A percentile compares a stretch with the other conserved stretches of the same genome.
Conservation (phyloP, 1,140 invertebrate species). For the Campoletis sonorensis region DNA sequence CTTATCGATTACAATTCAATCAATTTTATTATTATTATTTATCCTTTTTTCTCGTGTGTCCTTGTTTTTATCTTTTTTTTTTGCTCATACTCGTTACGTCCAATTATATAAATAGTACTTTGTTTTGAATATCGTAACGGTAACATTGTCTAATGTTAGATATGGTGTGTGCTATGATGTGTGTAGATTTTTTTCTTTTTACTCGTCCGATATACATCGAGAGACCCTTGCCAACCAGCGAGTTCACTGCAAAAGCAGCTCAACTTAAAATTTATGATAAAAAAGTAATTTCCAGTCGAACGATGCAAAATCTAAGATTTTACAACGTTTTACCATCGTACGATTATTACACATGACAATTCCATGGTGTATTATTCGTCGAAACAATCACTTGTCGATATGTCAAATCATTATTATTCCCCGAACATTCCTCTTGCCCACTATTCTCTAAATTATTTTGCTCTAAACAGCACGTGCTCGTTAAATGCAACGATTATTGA, state of each 20-base stretch:
- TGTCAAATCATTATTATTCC: constrained; percentile 23
- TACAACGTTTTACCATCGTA: background rate
- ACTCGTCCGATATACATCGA: constrained; percentile 60
- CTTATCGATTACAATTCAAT: constrained; percentile 3
- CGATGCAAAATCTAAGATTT: background rate
- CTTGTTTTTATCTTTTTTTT: too few species aligned
- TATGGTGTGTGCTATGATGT: constrained; percentile 58
- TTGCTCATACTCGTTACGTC: background rate
- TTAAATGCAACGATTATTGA: constrained; percentile 11
- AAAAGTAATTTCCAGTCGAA: constrained; percentile 5
- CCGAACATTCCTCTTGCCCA: constrained; percentile 38
- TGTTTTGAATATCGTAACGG: constrained; percentile 69
- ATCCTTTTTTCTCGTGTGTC: background rate
- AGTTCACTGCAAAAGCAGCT: constrained; percentile 43
- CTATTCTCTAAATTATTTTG: background rate
- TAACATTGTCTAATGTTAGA: constrained; percentile 71
- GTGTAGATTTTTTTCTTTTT: constrained; percentile 48
- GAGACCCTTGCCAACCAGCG: constrained; percentile 44
- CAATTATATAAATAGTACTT: constrained; percentile 75
- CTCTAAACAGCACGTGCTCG: background rate
- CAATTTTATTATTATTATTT: constrained; percentile 28
- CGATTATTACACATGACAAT: constrained; percentile 19
- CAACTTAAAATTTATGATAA: constrained; percentile 24
- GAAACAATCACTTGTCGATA: constrained; percentile 31
- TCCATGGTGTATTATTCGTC: constrained; percentile 1